Evolutionary conservation across 1,140 invertebrate genomes (phyloP).

Genomic region (Cyclargus thomasi): DNA sequence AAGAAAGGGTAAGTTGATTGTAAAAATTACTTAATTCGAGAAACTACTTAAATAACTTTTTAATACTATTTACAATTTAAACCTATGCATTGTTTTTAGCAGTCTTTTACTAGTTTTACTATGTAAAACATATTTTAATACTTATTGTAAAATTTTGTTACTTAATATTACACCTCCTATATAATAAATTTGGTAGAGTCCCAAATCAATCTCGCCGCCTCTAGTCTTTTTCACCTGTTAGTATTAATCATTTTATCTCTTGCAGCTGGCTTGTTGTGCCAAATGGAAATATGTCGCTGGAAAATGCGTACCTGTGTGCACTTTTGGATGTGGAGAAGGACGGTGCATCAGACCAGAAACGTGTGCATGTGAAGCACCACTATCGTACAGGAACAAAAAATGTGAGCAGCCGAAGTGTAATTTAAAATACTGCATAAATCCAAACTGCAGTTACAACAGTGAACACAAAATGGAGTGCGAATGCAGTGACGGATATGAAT

Average conservation of each 20-base stretch:
- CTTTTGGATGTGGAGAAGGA: slow-evolving; percentile 36
- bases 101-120: no score
- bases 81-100: no score
- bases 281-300: slow-evolving; percentile 23
- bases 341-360: slow-evolving; percentile 53
- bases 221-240: neutral
- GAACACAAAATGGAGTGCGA: slow-evolving; percentile 21
- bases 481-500: slow-evolving; percentile 18
- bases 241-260: neutral
- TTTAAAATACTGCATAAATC: slow-evolving; percentile 47
- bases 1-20: no score
- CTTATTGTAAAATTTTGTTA: no score
- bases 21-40: no score
- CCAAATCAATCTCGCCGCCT: no score
- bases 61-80: no score
- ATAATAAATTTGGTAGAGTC: no score
- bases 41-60: no score
- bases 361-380: slow-evolving; percentile 40
- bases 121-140: no score
- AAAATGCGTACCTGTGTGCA: slow-evolving; percentile 34
- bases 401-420: slow-evolving; percentile 45
- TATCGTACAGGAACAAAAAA: slow-evolving; percentile 26
- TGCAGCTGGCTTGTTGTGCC: slow-evolving; percentile 30
- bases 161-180: no score
- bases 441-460: slow-evolving; percentile 29